A percentile compares a stretch with the other conserved stretches of the same genome.
These are phyloP conservation scores for Leiothrix lutea DNA, from an alignment of 2,113 vertebrate genomes.

Conservation along the genomic window DNA sequence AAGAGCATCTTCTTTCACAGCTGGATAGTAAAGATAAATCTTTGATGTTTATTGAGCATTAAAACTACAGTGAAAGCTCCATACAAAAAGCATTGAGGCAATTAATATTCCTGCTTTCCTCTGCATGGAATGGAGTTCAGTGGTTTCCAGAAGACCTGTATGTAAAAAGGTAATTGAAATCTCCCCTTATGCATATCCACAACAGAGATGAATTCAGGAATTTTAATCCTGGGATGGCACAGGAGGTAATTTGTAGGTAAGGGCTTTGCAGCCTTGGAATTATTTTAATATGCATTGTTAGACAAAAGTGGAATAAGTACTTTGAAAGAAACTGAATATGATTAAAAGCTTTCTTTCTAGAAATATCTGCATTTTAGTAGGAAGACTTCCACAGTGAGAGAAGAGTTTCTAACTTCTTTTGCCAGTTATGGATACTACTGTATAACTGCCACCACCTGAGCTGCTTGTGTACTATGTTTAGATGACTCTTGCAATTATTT, in stretches of 20 bases:
- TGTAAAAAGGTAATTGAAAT: conserved; percentile 1
- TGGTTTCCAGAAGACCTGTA: conserved; percentile 1
- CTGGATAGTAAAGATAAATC: conserved; percentile 50
- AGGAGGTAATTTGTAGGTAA: neutral
- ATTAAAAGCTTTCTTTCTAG: neutral
- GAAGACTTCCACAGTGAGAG: neutral
- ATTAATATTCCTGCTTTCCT: conserved; percentile 39
- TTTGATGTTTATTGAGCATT: conserved; percentile 57
- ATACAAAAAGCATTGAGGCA: conserved; percentile 41
- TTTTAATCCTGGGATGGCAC: conserved; percentile 1
- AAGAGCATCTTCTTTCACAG: conserved; percentile 49
- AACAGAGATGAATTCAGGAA: neutral
- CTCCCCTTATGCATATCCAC: neutral
- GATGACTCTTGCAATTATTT: neutral
- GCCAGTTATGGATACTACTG: neutral
- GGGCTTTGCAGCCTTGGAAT: neutral
- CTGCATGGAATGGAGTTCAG: conserved; percentile 8
- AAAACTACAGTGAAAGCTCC: conserved; percentile 32
- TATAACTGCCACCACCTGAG: neutral
- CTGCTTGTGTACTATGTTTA: neutral
- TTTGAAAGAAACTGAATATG: neutral
- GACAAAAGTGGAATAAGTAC: neutral
- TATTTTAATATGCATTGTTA: neutral
- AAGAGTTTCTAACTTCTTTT: neutral
- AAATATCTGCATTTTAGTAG: neutral